Conservation (phyloP, 2,888 invertebrate genomes). For the Parnassius orleans region DNA sequence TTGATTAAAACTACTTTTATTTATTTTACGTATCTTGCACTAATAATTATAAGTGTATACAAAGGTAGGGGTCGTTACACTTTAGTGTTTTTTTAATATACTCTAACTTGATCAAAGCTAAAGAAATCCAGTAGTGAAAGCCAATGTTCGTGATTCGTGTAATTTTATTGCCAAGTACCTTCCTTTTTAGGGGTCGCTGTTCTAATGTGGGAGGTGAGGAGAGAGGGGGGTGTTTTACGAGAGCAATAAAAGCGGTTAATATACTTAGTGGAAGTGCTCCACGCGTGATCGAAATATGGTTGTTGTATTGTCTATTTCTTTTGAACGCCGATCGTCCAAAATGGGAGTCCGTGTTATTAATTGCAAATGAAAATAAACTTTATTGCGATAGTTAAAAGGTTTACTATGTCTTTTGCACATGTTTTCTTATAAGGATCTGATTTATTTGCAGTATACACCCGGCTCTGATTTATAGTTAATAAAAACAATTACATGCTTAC, state of each 20-base stretch:
- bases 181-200: conserved; percentile 9
- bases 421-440: no score
- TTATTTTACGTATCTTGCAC: no score
- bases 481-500: no score
- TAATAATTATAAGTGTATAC: no score
- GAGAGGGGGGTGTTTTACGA: conserved; percentile 30
- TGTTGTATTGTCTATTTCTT: conserved; percentile 22
- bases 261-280: conserved; percentile 34
- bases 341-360: conserved; percentile 3
- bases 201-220: not conserved
- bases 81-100: no score
- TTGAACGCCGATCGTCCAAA: conserved; percentile 20
- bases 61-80: no score
- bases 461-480: no score
- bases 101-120: conserved; percentile 9
- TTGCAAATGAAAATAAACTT: not conserved
- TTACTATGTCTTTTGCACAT: no score
- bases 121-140: not conserved
- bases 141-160: conserved; percentile 1
- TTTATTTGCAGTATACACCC: no score
- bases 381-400: no score
- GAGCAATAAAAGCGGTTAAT: conserved; percentile 36
- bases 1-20: no score
- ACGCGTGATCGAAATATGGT: conserved; percentile 37
- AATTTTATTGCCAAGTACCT: conserved; percentile 7